These are phyloP conservation scores for Chaitophorus viminalis DNA, from an alignment of 2,888 invertebrate genomes.

Conservation along the genomic window DNA sequence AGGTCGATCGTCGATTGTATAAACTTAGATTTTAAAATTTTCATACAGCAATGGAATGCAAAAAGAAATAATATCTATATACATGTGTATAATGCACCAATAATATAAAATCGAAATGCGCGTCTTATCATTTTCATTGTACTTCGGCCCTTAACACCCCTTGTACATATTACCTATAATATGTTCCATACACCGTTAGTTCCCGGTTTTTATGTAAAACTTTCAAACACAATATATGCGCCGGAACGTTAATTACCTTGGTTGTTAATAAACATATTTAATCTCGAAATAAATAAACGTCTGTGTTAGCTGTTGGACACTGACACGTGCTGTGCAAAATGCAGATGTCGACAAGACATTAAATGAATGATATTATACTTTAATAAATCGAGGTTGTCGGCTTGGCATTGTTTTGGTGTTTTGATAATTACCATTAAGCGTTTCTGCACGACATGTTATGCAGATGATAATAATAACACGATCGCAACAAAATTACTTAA, in stretches of 20 bases:
- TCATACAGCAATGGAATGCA: too few relatives aligned
- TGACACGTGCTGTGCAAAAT: not conserved
- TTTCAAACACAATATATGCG: not conserved
- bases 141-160: too few relatives aligned
- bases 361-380: not conserved
- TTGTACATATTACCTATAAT: not conserved
- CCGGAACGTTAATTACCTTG: not conserved
- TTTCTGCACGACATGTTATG: not conserved
- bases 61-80: too few relatives aligned
- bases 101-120: too few relatives aligned
- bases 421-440: not conserved
- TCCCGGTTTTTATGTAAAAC: not conserved
- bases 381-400: conserved; percentile 10
- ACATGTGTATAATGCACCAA: too few relatives aligned
- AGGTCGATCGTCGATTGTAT: too few relatives aligned
- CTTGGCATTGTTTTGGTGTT: conserved; percentile 28
- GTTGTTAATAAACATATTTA: not conserved
- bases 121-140: too few relatives aligned
- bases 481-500: conserved; percentile 37
- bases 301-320: not conserved
- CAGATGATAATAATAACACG: conserved; percentile 11
- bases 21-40: too few relatives aligned
- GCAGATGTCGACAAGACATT: not conserved
- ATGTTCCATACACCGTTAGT: not conserved
- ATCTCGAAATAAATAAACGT: not conserved